Evolutionary conservation across 2,797 vertebrate genomes (phyloP).

Genomic region (Acrocephalus scirpaceus): DNA sequence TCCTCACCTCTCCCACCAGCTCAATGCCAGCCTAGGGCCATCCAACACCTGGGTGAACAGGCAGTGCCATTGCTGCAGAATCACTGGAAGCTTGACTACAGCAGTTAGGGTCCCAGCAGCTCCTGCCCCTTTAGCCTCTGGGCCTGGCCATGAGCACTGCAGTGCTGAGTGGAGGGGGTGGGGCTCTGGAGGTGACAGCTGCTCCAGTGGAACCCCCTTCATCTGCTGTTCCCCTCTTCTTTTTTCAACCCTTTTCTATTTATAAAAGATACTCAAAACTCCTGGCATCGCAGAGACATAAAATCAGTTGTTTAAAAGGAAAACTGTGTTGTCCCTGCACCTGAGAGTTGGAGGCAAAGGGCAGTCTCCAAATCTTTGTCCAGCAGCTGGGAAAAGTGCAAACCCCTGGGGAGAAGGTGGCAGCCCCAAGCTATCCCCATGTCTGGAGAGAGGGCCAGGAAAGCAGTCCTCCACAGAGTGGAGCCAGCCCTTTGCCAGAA

Average conservation of each 20-base stretch:
- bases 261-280: not conserved
- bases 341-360: not conserved
- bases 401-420: not conserved
- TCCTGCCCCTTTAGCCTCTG: not conserved
- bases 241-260: not conserved
- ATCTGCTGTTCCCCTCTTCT: not conserved
- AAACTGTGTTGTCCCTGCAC: not conserved
- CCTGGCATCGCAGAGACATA: fast-evolving
- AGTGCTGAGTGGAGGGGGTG: not conserved
- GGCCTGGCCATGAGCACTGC: not conserved
- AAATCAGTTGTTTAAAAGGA: not conserved
- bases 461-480: not conserved
- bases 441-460: not conserved
- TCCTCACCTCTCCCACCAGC: not conserved
- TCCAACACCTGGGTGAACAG: fast-evolving
- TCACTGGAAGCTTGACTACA: not conserved
- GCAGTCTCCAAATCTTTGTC: not conserved
- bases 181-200: not conserved
- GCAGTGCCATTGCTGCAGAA: no score
- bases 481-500: fast-evolving
- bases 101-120: not conserved
- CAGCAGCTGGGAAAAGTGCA: not conserved
- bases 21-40: not conserved
- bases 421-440: fast-evolving
- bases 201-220: not conserved